Base-by-base conservation (phyloP, 2,113 vertebrate species). In the Sisor rabdophorus region DNA sequence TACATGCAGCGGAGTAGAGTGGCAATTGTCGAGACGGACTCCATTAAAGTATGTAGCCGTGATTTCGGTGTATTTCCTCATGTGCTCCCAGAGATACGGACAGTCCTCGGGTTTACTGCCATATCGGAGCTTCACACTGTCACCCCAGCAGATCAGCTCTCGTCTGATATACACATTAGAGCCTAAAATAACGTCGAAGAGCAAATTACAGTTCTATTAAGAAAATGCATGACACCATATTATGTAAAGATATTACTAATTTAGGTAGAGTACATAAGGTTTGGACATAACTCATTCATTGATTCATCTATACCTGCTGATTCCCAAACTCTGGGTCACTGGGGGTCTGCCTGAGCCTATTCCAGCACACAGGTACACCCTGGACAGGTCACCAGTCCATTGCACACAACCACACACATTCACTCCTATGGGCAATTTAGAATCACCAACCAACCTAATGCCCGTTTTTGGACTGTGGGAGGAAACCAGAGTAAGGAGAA, bases 71-170 rank as follows among this genome's bases (percentile, higher is more conserved):
- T 99, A 99, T 81, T 93, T 94, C 87, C 90, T 91, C 97, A 99
- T 99, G 83, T 98, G 95, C 7, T 90, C 93, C 97, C 97, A 99
- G 40, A 99, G 93, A 73, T 95, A 98, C 0, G 97, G 97, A 75
- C 96, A 98, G 81, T 98, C 96, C 67, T 95, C 93, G 0, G 97
- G 96, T 60, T 91, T 93, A 4, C 84, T 90, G 32, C 97, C 97
- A 11, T 98, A 99, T 4, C 94, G 94, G 3, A 99, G 91, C 72
- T 99, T 98, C 36, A 98, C 94, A 6, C 97, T 98, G 90, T 99
- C 97, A 0, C 96, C 96, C 97, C 97, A 99, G 72, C 96, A 98
- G 65, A 99, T 91, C 70, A 99, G 93, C 85, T 99, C 97, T 76
- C 97, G 92, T 54, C 96, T 92, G 76, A 98, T 76, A 82, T 99